Evolutionary conservation across 2,113 vertebrate species (phyloP).

Genomic region (Apistogramma diplotaenia): DNA sequence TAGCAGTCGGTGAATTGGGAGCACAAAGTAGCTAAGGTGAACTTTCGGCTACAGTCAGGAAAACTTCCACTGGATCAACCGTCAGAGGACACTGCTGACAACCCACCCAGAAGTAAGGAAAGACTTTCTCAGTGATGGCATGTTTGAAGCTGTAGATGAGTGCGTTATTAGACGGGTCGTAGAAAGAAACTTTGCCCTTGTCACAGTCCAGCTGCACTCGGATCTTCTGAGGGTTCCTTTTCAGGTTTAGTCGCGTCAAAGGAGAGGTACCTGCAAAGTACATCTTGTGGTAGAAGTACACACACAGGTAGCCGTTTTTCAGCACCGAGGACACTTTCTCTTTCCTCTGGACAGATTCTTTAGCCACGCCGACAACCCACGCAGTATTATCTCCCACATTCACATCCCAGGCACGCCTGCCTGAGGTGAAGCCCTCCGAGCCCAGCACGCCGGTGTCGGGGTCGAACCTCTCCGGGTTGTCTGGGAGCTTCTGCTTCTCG

Average conservation of each 20-base stretch:
- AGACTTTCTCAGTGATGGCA: slow-evolving; percentile 57
- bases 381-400: slow-evolving; percentile 65
- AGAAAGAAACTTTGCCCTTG: slow-evolving; percentile 62
- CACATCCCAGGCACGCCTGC: slow-evolving; percentile 67
- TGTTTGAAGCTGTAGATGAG: slow-evolving; percentile 75
- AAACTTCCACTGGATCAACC: slow-evolving; percentile 48
- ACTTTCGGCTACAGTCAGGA: slow-evolving; percentile 21
- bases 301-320: slow-evolving; percentile 68
- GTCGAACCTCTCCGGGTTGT: slow-evolving; percentile 71
- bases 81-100: slow-evolving; percentile 62
- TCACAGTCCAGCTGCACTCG: slow-evolving; percentile 70
- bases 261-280: slow-evolving; percentile 74
- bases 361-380: slow-evolving; percentile 72
- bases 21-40: background rate
- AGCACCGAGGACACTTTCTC: slow-evolving; percentile 66
- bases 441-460: slow-evolving; percentile 67
- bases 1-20: background rate
- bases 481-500: slow-evolving; percentile 60
- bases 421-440: slow-evolving; percentile 51
- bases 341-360: slow-evolving; percentile 61
- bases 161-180: slow-evolving; percentile 24
- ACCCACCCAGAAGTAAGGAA: slow-evolving; percentile 74
- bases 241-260: slow-evolving; percentile 56
- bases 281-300: slow-evolving; percentile 75
- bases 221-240: slow-evolving; percentile 53